Evolutionary conservation across 2,888 invertebrate species (phyloP), one percentile per base, ranked within the genome.

Genomic region (Colostygia pectinataria): DNA sequence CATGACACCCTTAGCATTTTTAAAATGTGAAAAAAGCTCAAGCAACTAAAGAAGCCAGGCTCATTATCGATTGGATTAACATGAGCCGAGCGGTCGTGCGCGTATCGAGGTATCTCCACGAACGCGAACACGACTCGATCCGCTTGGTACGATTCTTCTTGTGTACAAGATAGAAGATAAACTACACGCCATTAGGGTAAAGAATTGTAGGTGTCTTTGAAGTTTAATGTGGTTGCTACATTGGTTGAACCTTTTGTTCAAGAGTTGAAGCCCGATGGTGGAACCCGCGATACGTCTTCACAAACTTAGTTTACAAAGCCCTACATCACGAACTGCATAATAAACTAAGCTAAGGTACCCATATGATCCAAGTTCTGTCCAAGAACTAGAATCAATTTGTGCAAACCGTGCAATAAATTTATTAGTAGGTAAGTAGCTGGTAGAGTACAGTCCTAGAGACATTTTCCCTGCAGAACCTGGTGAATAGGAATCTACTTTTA

Each of bases 11-110:
- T n/a, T n/a, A n/a, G n/a, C n/a, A n/a, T n/a, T n/a, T n/a, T n/a
- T n/a, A n/a, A n/a, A n/a, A n/a, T n/a, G n/a, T n/a, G n/a, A n/a
- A n/a, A n/a, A n/a, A n/a, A n/a, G n/a, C n/a, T n/a, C n/a, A n/a
- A n/a, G n/a, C n/a, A n/a, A n/a, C n/a, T n/a, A n/a, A 3, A 18
- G 7, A 20, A n/a, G 13, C 14, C n/a, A 37, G 31, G 47, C 55
- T 44, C 53, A 55, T 43, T 73, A 77, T 77, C 77, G 70, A 76
- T 73, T 57, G 67, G 67, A 77, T 80, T 77, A 71, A 66, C 76
- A 80, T 80, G 66, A 71, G 65, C 66, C 59, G 65, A 65, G 72
- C 62, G 61, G 64, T 31, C 29, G 63, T 59, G 59, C 57, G 28
- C 40, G 47, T 73, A 77, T 75, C 77, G 41, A 41, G n/a, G 36